Conservation (phyloP, 1,140 invertebrate genomes). For the Acromyrmex heyeri region DNA sequence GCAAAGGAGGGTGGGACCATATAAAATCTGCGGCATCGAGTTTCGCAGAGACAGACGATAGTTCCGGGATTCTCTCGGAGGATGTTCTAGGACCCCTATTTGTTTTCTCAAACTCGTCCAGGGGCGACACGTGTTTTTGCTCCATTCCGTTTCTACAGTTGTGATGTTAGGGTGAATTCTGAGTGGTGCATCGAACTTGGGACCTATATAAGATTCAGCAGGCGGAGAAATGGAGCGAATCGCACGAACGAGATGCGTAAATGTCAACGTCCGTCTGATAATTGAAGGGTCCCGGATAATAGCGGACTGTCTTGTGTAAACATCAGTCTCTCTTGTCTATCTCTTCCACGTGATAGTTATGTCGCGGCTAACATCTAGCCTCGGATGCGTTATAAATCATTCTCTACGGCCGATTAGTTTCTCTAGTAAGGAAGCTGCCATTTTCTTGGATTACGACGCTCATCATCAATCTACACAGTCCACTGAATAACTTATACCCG, state of each 20-base stretch:
- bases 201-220: not conserved
- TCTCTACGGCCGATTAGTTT: constrained; percentile 38
- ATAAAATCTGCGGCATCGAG: constrained; percentile 9
- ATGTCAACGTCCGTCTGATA: constrained; percentile 42
- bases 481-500: not conserved
- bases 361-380: constrained; percentile 13
- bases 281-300: constrained; percentile 40
- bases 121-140: constrained; percentile 63
- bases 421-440: constrained; percentile 3
- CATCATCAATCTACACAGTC: not conserved
- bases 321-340: constrained; percentile 17
- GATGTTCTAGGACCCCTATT: constrained; percentile 56
- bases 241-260: constrained; percentile 10
- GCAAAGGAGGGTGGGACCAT: not conserved
- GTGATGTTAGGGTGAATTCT: constrained; percentile 20
- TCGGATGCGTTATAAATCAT: constrained; percentile 53
- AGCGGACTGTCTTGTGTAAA: constrained; percentile 24
- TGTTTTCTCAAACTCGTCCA: constrained; percentile 60
- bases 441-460: constrained; percentile 19
- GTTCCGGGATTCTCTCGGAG: not conserved
- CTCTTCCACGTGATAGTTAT: not conserved
- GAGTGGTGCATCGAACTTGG: not conserved
- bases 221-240: constrained; percentile 28
- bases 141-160: constrained; percentile 30
- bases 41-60: constrained; percentile 27